Evolutionary conservation across 2,888 invertebrate species (phyloP), one percentile per base, ranked within the genome.

Genomic region (Drosophila anomalata): DNA sequence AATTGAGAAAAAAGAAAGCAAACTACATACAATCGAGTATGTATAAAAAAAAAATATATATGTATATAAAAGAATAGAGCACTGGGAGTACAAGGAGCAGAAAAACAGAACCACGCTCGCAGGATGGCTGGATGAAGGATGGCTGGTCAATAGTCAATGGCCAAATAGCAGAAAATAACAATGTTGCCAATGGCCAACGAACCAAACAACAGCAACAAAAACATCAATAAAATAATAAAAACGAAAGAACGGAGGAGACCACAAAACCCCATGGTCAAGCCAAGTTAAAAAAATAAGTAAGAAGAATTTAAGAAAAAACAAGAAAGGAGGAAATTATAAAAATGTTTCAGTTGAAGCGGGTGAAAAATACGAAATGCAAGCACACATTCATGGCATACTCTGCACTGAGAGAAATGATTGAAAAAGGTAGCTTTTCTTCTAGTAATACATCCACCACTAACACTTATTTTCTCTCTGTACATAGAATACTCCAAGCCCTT

Each of bases 101-200:
- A 29, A 42, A 31, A n/a, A 17, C n/a, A 26, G 5, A 29, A 14
- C 22, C 48, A 53, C 2, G 20, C 26, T 31, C 7, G 24, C 51
- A 22, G 56, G 48, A 51, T 48, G 58, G 24, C 51, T 17, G 56
- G 48, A 51, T 48, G 58, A 42, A 36, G 57, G 51, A 63, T 60
- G 69, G 51, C 36, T 80, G 81, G 77, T 77, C 80, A 83, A 84
- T 83, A 86, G 76, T 83, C 88, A 76, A 79, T 86, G 80, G 65
- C 78, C 83, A 84, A 84, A 88, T 73, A 76, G 83, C 88, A 88
- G 87, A 88, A 83, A 88, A 83, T 83, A 88, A 83, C 83, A 82
- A 82, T 82, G 87, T 82, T 82, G 85, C 78, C 88, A 77, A 87
- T 86, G 86, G 77, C 86, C 82, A 87, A 79, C 86, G 87, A 82